Evolutionary conservation across 2,888 invertebrate species (phyloP).

Genomic region (Drosophila flavopinicola): DNA sequence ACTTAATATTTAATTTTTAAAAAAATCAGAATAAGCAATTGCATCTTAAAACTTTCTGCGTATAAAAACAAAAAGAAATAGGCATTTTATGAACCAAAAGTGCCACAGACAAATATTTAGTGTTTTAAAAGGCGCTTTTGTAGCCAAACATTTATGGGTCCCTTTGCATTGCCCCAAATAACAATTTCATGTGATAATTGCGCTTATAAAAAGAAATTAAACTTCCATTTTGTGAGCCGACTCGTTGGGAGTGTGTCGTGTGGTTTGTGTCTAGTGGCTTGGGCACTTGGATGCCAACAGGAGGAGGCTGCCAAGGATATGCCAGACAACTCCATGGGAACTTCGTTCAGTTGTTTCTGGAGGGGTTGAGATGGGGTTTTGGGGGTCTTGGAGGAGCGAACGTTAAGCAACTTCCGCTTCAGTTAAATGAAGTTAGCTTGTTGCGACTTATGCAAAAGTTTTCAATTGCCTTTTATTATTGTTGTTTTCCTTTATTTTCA

Average conservation of each 20-base stretch:
- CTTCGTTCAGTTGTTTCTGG: not conserved
- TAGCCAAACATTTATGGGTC: slow-evolving; percentile 11
- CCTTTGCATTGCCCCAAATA: slow-evolving; percentile 21
- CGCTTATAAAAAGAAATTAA: slow-evolving; percentile 83
- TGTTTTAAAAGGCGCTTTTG: slow-evolving; percentile 4
- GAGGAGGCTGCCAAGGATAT: slow-evolving; percentile 12
- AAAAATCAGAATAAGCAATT: too few relatives aligned
- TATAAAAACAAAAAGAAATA: not conserved
- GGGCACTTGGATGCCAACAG: slow-evolving; percentile 2
- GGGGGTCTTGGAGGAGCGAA: not conserved
- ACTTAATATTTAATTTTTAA: too few relatives aligned
- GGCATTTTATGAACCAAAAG: not conserved
- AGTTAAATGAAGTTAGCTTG: slow-evolving; percentile 62
- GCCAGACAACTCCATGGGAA: slow-evolving; percentile 11
- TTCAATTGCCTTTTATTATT: slow-evolving; percentile 80
- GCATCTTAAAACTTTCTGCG: too few relatives aligned
- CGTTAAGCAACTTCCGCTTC: slow-evolving; percentile 24
- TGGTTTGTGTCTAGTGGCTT: slow-evolving; percentile 46
- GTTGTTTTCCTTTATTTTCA: slow-evolving; percentile 61
- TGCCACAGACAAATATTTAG: not conserved
- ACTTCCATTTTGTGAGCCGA: slow-evolving; percentile 73
- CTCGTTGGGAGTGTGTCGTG: slow-evolving; percentile 28
- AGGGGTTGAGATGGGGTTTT: not conserved
- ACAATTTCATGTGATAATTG: slow-evolving; percentile 54
- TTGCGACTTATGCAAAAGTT: slow-evolving; percentile 80